These are phyloP conservation scores for Drosophila flavopinicola DNA, from an alignment of 2,888 invertebrate genomes.

Conservation along the genomic window DNA sequence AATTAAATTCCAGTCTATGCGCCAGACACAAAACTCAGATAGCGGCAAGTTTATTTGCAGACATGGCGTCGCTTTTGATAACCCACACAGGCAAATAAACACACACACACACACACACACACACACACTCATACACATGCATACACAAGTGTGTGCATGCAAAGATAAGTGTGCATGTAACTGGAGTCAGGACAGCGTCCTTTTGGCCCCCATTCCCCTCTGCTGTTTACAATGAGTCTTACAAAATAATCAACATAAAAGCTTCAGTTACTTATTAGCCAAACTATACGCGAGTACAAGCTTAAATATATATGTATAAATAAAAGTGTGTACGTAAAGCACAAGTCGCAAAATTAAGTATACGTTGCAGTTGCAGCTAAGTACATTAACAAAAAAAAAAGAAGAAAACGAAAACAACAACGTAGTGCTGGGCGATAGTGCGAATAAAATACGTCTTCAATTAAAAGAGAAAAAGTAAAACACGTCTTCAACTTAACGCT, in stretches of 20 bases:
- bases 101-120: slow-evolving; percentile 12
- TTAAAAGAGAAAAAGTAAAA: slow-evolving; percentile 27
- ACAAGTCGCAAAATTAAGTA: slow-evolving; percentile 49
- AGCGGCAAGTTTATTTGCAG: slow-evolving; percentile 69
- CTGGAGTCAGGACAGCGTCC: slow-evolving; percentile 35
- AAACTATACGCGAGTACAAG: slow-evolving; percentile 27
- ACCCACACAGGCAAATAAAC: slow-evolving; percentile 23
- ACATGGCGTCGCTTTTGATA: slow-evolving; percentile 66
- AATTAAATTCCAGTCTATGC: slow-evolving; percentile 74
- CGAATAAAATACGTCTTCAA: slow-evolving; percentile 71
- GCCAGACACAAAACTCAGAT: slow-evolving; percentile 60
- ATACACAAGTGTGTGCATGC: slow-evolving; percentile 45
- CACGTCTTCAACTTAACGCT: slow-evolving; percentile 23
- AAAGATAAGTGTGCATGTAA: slow-evolving; percentile 65
- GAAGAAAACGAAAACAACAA: not conserved
- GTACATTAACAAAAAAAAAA: not conserved
- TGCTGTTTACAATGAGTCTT: slow-evolving; percentile 60
- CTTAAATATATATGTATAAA: slow-evolving; percentile 17
- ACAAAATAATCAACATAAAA: slow-evolving; percentile 78
- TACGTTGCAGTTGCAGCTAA: slow-evolving; percentile 40
- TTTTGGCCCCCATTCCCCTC: slow-evolving; percentile 25
- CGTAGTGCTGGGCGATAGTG: slow-evolving; percentile 57
- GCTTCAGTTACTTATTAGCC: slow-evolving; percentile 71
- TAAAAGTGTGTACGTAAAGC: slow-evolving; percentile 10
- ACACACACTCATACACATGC: slow-evolving; percentile 5